Evolutionary conservation across 1,140 invertebrate genomes (phyloP).

Genomic region (Solen grandis): DNA sequence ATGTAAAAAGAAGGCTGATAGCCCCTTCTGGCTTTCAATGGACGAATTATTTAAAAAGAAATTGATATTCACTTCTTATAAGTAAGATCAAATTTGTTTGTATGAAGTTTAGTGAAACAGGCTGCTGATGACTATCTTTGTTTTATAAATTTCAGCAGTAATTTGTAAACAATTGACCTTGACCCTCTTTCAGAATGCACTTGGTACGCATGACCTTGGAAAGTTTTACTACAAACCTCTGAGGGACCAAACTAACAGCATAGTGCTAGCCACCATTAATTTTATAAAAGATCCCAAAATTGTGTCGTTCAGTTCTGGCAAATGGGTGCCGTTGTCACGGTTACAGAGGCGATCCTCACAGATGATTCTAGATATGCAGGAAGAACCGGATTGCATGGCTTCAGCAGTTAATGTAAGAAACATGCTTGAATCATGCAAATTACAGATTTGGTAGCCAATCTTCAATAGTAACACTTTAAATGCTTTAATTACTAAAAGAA

Average conservation of each 20-base stretch:
- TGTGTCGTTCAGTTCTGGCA: conserved; percentile 85
- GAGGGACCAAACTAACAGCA: conserved; percentile 91
- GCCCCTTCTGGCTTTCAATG: too few relatives aligned
- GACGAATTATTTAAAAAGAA: too few relatives aligned
- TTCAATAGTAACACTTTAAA: too few relatives aligned
- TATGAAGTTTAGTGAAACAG: too few relatives aligned
- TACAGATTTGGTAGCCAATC: too few relatives aligned
- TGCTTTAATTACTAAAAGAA: too few relatives aligned
- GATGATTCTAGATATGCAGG: conserved; percentile 58
- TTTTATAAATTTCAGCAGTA: background rate
- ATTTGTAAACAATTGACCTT: conserved; percentile 1
- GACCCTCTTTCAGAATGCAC: conserved; percentile 84
- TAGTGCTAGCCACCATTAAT: conserved; percentile 94
- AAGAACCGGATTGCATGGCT: conserved; percentile 85
- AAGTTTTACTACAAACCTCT: conserved; percentile 95
- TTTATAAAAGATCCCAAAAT: conserved; percentile 90
- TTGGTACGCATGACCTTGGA: conserved; percentile 95
- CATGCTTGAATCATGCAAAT: too few relatives aligned
- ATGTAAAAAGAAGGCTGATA: too few relatives aligned
- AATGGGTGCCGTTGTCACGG: conserved; percentile 93
- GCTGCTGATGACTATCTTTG: too few relatives aligned
- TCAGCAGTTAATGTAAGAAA: conserved; percentile 68
- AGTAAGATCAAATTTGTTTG: too few relatives aligned
- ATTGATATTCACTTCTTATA: too few relatives aligned
- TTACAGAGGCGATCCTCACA: conserved; percentile 81